Evolutionary conservation across 2,888 invertebrate genomes (phyloP), one percentile per base, ranked within the genome.

Genomic region (Ectobius pallidus): DNA sequence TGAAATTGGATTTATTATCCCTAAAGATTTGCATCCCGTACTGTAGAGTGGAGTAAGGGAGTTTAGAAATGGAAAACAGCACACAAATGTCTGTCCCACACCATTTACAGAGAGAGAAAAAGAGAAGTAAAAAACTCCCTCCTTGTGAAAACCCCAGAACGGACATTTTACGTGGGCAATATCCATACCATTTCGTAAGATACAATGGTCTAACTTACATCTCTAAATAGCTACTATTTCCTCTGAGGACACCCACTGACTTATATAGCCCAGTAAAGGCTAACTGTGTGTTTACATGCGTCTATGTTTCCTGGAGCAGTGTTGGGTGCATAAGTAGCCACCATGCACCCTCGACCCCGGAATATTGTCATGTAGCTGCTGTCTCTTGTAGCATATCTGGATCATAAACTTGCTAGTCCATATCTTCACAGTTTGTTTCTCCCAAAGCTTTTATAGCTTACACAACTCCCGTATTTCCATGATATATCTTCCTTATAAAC

Each of bases 121-220:
- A n/a, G 18, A n/a, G 32, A 61, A 18, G 25, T 16, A 27, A 65
- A 65, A 25, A 44, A 34, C 44, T 1, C 22, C 16, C 44, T 22
- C 25, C 44, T n/a, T 42, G 22, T 25, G 39, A 34, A 34, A 63
- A 39, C 77, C 77, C 77, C 77, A 73, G 74, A 74, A 76, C 77
- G 77, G 77, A 74, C 77, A 77, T 73, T 73, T 69, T 68, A 78
- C 77, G 76, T 76, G 76, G 78, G 78, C 78, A 77, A 78, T 78
- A 78, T 78, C 78, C 78, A 77, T 77, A 75, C 78, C 77, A 70
- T 72, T 68, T 46, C 49, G 44, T 44, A 20, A 62, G 44, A 67
- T 55, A 46, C 69, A 72, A 69, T 69, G 68, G 61, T 32, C 46
- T 27, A 61, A 68, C 61, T 72, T 68, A 72, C 72, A 72, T 72